Evolutionary conservation across 2,113 vertebrate genomes (phyloP), one percentile per base, ranked within the genome.

Genomic region (Physeter macrocephalus): DNA sequence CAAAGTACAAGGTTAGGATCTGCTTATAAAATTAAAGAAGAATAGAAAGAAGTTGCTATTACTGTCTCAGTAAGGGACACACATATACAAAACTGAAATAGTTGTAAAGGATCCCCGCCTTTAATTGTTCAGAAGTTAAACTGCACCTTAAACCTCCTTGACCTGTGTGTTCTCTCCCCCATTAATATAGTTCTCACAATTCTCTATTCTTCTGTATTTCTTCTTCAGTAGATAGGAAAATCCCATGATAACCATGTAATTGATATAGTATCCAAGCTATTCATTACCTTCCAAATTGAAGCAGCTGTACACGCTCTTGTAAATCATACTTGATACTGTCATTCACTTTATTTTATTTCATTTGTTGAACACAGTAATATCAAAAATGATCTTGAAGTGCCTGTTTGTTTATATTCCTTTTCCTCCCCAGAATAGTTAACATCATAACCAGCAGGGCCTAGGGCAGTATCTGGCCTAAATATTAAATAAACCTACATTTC

Each of bases 91-190:
- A 78, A 78, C n/a, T 71, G 69, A 89, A 69, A 57, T 49, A 36
- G 54, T 64, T 31, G 15, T 11, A 62, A 1, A 20, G 2, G 52
- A 29, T 41, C 3, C 4, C 6, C 6, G 7, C 31, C 36, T 80
- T 72, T 66, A 81, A 72, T 29, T 59, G 46, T 66, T 74, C 9
- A 81, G 27, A 82, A 74, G 34, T 86, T 87, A 87, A 91, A 59
- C 10, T 82, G 10, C 11, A 61, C 6, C 64, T 66, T 74, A 90
- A 74, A 34, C 4, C 8, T 86, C 6, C 27, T 74, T 87, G 21
- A 67, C 34, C 12, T 82, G 20, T 92, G 25, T 54, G 54, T 54
- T 75, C 29, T 46, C 46, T 4, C 14, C 36, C 8, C 12, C 2
- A 43, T 49, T 1, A 86, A 36, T 31, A 64, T 31, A 43, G 31